phyloP scores from a whole-genome alignment of 2,888 invertebrate species.

The Apamea anceps region DNA sequence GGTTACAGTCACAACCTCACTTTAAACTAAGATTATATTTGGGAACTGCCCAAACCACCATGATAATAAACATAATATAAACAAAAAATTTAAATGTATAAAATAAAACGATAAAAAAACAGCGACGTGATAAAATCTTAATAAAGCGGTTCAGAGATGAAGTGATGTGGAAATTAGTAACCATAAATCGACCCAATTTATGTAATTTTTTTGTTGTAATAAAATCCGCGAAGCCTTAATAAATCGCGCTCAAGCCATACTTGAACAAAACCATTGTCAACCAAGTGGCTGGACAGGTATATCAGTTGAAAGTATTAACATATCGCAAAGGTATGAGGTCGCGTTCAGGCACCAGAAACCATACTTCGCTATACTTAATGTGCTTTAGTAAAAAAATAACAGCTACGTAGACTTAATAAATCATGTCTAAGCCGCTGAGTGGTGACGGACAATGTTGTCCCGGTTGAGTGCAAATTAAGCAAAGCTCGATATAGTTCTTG shows the following conservation, averaged over 20 bases:
- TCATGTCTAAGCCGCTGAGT: conserved; percentile 25
- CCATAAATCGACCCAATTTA: conserved; percentile 64
- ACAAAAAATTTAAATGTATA: conserved; percentile 24
- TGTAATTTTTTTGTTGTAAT: conserved; percentile 59
- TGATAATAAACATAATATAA: conserved; percentile 28
- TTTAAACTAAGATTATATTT: conserved; percentile 27
- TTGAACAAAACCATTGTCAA: conserved; percentile 61
- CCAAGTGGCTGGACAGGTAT: conserved; percentile 54
- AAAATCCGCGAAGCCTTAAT: conserved; percentile 77
- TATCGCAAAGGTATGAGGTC: conserved; percentile 43
- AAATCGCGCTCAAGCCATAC: conserved; percentile 66
- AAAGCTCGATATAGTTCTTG: conserved; percentile 50
- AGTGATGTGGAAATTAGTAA: conserved; percentile 63
- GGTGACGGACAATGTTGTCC: conserved; percentile 31
- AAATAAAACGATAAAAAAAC: not conserved
- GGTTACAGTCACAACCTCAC: conserved; percentile 37
- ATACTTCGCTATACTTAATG: conserved; percentile 16
- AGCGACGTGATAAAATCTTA: conserved; percentile 19
- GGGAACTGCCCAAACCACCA: conserved; percentile 34
- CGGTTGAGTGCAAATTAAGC: conserved; percentile 33
- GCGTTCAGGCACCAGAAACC: conserved; percentile 51
- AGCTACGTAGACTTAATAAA: conserved; percentile 28
- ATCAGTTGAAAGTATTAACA: conserved; percentile 58
- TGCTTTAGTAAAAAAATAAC: conserved; percentile 40
- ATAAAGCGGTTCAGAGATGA: conserved; percentile 49